These are phyloP conservation scores for Pygoscelis antarcticus DNA, from an alignment of 2,113 vertebrate genomes.

Conservation along the genomic window DNA sequence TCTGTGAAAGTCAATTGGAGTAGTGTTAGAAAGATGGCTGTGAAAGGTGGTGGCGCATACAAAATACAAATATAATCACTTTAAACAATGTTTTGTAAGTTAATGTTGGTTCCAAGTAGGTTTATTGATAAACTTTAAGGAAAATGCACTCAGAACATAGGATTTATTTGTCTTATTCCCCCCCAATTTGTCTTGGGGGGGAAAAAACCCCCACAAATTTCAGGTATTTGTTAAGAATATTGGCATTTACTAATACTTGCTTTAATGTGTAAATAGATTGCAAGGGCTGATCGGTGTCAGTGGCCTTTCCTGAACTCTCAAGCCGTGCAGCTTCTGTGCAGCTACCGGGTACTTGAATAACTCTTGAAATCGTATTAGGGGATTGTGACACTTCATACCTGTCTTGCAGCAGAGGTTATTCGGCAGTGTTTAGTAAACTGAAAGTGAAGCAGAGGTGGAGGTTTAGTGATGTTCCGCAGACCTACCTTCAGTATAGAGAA, in stretches of 20 bases:
- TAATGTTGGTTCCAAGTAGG: not conserved
- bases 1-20: not conserved
- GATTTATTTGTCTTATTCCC: not conserved
- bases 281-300: not conserved
- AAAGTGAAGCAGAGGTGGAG: slow-evolving; percentile 23
- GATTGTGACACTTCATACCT: slow-evolving; percentile 8
- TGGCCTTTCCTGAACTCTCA: not conserved
- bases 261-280: not conserved
- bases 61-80: not conserved
- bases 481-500: not conserved
- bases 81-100: not conserved
- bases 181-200: not conserved
- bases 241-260: not conserved
- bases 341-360: not conserved
- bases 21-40: not conserved
- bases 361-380: not conserved
- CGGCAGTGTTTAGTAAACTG: slow-evolving; percentile 38
- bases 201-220: not conserved
- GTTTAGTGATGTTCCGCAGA: not conserved
- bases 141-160: not conserved
- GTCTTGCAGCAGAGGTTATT: slow-evolving; percentile 60
- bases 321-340: not conserved
- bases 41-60: not conserved
- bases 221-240: not conserved
- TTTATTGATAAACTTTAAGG: not conserved